Percentiles rank a stretch among this genome's conserved stretches.
Conservation (phyloP, 2,113 vertebrate genomes). For the Brienomyrus longianalis region DNA sequence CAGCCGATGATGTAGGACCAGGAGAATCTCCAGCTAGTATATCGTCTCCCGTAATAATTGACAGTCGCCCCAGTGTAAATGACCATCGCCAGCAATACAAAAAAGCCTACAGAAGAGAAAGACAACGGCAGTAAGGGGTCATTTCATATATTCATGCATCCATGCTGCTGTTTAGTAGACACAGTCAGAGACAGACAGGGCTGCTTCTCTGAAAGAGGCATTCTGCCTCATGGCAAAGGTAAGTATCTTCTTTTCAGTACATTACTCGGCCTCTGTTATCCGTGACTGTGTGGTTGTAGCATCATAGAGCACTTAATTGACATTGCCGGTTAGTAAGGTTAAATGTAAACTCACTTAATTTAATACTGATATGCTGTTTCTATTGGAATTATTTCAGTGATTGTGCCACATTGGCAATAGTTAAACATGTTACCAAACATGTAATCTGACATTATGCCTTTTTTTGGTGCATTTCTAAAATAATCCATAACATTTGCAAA, state of each 20-base stretch:
- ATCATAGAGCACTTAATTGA: background rate
- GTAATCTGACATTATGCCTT: background rate
- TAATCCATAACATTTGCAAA: background rate
- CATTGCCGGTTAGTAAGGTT: background rate
- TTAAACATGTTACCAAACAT: background rate
- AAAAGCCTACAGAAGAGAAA: slow-evolving; percentile 43
- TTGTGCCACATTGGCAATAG: background rate
- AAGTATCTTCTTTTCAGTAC: background rate
- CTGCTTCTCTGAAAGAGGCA: background rate
- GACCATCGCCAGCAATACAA: slow-evolving; percentile 60
- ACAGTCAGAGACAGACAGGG: background rate
- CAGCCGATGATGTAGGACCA: slow-evolving; percentile 62
- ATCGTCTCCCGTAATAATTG: slow-evolving; percentile 57
- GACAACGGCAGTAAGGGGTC: background rate
- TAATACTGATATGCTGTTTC: background rate
- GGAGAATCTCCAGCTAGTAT: slow-evolving; percentile 61
- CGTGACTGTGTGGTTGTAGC: background rate
- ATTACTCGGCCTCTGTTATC: background rate
- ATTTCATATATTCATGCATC: background rate
- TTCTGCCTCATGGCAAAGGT: background rate
- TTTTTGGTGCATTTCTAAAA: background rate
- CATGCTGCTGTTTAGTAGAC: background rate
- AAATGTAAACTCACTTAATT: background rate
- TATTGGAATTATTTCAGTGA: background rate
- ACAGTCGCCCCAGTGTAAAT: slow-evolving; percentile 59